Percentiles rank a stretch among this genome's conserved stretches.
phyloP scores from a whole-genome alignment of 2,113 vertebrate species.

The Gnathonemus longibarbis region DNA sequence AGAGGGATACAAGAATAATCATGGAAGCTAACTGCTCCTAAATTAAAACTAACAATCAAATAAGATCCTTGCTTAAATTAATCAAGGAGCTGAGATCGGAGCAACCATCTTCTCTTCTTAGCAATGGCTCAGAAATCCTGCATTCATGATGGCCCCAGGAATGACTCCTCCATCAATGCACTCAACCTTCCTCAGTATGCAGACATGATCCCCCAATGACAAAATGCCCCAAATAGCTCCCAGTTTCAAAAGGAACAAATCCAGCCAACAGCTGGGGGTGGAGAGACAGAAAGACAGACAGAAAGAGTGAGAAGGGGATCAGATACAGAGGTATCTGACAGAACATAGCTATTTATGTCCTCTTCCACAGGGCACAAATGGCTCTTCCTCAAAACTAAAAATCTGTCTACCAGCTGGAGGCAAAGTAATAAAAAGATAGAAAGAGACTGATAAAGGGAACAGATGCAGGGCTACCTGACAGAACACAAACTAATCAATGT shows the following conservation, averaged over 20 bases:
- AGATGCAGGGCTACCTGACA: constrained; percentile 46
- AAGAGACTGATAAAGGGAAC: not conserved
- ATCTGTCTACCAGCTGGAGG: not conserved
- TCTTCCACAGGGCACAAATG: not conserved
- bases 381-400: not conserved
- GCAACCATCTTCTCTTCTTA: not conserved
- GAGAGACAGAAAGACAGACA: not conserved
- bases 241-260: not conserved
- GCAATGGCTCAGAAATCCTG: not conserved
- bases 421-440: not conserved
- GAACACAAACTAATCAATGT: constrained; percentile 24
- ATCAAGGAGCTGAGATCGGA: not conserved
- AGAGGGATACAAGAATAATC: not conserved
- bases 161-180: not conserved
- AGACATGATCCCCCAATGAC: not conserved
- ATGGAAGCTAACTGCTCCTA: not conserved
- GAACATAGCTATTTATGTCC: constrained; percentile 25
- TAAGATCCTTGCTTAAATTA: not conserved
- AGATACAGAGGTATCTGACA: constrained; percentile 45
- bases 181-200: not conserved
- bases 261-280: not conserved
- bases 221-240: not conserved
- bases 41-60: not conserved
- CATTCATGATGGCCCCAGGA: not conserved
- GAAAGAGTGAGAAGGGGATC: not conserved